Evolutionary conservation across 2,113 vertebrate genomes (phyloP), one percentile per base, ranked within the genome.

Genomic region (Talpa occidentalis): DNA sequence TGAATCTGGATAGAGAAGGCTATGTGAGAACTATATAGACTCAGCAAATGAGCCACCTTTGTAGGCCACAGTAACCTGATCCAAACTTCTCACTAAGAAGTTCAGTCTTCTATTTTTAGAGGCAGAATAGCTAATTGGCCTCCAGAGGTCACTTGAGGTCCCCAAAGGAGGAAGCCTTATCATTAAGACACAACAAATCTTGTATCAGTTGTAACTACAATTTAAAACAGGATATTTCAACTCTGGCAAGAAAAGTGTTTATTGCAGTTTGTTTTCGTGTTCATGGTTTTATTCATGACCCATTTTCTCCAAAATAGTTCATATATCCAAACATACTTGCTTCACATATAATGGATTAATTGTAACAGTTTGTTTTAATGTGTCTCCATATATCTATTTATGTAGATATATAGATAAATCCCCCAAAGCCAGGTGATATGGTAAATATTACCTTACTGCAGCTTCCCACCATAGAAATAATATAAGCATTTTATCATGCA

Each of bases 1-100:
- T 97, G 98, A 97, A 62, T 96, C 88, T 93, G 70, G 94, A 92
- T 96, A 93, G 96, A 85, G 94, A 16, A 64, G 96, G 94, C 88
- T 96, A 64, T 94, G 82, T 59, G 74, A 80, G 97, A 97, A 98
- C 95, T 96, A 97, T 72, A 94, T 47, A 94, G 95, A 98, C 96
- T 98, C 97, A 98, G 98, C 98, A 98, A 95, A 96, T 87, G 88
- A 89, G 74, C 95, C 94, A 80, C 96, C 96, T 97, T 97, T 94
- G 67, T 44, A 83, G 88, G 82, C 95, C 76, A 90, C 95, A 93
- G 97, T 95, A 98, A 98, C 96, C 95, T 87, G 91, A 98, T 92
- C 94, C 93, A 93, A 74, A 95, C 93, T 97, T 97, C 93, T 96
- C 90, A 73, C 94, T 81, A 77, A 95, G 94, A 76, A 95, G 88